Conservation (phyloP, 2,888 invertebrate species). For the Cybosia mesomella region DNA sequence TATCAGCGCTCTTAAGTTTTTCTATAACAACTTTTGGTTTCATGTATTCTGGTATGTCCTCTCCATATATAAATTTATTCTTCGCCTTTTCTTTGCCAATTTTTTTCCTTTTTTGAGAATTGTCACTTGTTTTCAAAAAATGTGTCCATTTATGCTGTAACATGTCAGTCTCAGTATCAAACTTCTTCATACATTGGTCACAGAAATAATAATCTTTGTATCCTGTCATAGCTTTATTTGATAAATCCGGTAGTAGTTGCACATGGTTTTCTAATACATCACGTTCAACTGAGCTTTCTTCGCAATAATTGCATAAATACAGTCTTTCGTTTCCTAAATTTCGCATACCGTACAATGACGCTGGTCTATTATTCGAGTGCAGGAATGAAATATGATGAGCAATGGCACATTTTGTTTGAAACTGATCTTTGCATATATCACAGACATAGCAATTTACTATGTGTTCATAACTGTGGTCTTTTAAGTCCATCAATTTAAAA, state of each 20-base stretch:
- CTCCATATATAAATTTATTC: slow-evolving; percentile 58
- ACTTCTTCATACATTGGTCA: slow-evolving; percentile 73
- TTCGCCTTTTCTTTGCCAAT: slow-evolving; percentile 33
- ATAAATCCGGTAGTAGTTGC: slow-evolving; percentile 66
- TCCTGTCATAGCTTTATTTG: slow-evolving; percentile 69
- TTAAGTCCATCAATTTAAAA: slow-evolving; percentile 73
- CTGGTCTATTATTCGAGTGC: slow-evolving; percentile 65
- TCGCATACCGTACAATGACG: slow-evolving; percentile 59
- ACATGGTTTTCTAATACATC: slow-evolving; percentile 66
- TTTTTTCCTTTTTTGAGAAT: slow-evolving; percentile 53
- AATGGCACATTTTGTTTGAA: slow-evolving; percentile 66
- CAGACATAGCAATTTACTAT: slow-evolving; percentile 62
- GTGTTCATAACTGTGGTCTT: slow-evolving; percentile 77
- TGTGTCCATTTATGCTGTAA: slow-evolving; percentile 79
- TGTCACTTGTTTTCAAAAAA: slow-evolving; percentile 67
- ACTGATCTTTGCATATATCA: slow-evolving; percentile 77
- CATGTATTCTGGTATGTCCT: slow-evolving; percentile 64
- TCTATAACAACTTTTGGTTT: slow-evolving; percentile 66
- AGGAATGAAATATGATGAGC: slow-evolving; percentile 72
- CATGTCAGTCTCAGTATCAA: slow-evolving; percentile 72
- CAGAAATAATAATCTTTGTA: slow-evolving; percentile 76
- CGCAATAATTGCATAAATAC: slow-evolving; percentile 76
- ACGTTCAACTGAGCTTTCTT: slow-evolving; percentile 66
- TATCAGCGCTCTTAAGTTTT: slow-evolving; percentile 52
- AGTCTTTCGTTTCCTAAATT: slow-evolving; percentile 63